Evolutionary conservation across 2,888 invertebrate species (phyloP), one percentile per base, ranked within the genome.

Genomic region (Myathropa florea): DNA sequence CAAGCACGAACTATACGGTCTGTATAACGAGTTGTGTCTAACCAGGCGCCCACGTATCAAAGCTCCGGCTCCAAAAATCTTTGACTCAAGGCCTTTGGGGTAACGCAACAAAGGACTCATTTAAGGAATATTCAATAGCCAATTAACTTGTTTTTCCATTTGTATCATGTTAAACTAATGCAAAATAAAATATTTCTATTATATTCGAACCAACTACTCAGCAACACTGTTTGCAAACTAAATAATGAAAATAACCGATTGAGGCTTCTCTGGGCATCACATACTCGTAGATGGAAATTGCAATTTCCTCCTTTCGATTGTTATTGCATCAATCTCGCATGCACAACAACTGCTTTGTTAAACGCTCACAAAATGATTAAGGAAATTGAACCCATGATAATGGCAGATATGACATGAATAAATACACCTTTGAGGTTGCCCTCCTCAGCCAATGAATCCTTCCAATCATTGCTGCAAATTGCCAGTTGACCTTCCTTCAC

Each of bases 341-440:
- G 55, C 21, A 53, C 28, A 55, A 55, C 46, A 21, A 18, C 46
- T 23, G 55, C 55, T 12, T 23, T 26, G 24, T 57, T 26, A 23
- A 57, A 57, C 57, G 9, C 24, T 57, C 7, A 4, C 46, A 24
- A 65, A 39, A 65, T 65, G 65, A 46, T 65, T 65, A 65, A 18
- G 65, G 46, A 26, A 64, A 12, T 57, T 53, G 65, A 65, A 53
- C 14, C 2, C 67, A 67, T 68, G 33, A 12, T 60, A 24, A 57
- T 33, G 39, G 39, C 39, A 39, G 36, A 70, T 46, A 61, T 18
- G n/a, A 53, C 21, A 46, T 55, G 61, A 46, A 65, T 24, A 65
- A 64, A 75, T 75, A 55, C 64, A 75, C 75, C 57, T 75, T 57
- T 64, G 75, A 75, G 75, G 75, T 39, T 75, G 75, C 75, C 57